Percentiles rank a stretch among this genome's conserved stretches.
phyloP scores from a whole-genome alignment of 1,140 invertebrate species.

The Drosophila lacertosa region DNA sequence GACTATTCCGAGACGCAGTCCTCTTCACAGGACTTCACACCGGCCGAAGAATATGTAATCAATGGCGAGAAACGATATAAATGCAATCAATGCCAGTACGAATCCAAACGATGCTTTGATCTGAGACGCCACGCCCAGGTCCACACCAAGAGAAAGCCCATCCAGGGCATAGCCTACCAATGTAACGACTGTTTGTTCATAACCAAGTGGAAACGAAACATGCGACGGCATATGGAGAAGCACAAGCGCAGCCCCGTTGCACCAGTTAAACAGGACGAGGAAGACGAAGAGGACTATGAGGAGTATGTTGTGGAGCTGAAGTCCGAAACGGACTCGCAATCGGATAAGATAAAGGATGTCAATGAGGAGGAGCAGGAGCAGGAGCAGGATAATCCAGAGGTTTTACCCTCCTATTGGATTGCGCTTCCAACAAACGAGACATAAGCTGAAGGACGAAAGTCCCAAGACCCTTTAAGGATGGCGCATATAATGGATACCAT shows the following conservation, averaged over 20 bases:
- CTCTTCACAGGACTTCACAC: not conserved
- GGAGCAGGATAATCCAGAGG: not conserved
- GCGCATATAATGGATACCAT: too few species aligned
- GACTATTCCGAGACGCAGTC: not conserved
- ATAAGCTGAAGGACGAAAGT: not conserved
- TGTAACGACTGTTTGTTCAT: constrained; percentile 29
- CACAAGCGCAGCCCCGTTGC: not conserved
- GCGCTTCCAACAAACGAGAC: not conserved
- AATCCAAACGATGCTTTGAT: constrained; percentile 26
- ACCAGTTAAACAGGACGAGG: not conserved
- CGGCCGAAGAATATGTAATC: not conserved
- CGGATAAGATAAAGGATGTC: not conserved
- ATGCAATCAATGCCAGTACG: constrained; percentile 25
- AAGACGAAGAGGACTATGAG: not conserved
- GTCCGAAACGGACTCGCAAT: not conserved
- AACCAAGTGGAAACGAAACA: constrained; percentile 37
- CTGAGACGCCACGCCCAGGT: constrained; percentile 18
- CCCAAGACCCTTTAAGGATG: too few species aligned
- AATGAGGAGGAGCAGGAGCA: too few species aligned
- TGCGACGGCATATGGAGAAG: constrained; percentile 24
- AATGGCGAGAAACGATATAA: constrained; percentile 6
- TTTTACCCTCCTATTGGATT: constrained; percentile 13
- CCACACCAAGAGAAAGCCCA: constrained; percentile 5
- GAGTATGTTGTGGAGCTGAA: not conserved
- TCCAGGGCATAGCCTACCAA: constrained; percentile 22